Conservation (phyloP, 2,797 vertebrate species). For the Morelia viridis region DNA sequence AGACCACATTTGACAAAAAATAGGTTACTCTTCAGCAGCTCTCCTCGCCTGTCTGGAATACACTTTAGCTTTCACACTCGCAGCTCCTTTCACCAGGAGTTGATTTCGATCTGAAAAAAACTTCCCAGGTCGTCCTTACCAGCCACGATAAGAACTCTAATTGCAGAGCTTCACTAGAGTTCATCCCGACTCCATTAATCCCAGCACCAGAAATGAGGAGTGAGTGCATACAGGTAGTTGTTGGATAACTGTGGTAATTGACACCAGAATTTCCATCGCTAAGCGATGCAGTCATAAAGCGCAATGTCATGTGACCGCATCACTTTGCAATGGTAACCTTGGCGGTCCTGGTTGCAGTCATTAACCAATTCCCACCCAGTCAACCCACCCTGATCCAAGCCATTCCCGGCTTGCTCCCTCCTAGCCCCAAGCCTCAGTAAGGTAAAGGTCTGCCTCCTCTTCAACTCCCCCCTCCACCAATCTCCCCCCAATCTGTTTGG, state of each 20-base stretch:
- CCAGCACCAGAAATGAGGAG: too few species aligned
- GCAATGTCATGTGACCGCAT: not conserved
- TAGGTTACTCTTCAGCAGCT: not conserved
- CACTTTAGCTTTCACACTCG: too few species aligned
- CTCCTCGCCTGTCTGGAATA: too few species aligned
- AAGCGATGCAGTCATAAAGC: not conserved
- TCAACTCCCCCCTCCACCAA: not conserved
- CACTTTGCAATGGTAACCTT: not conserved
- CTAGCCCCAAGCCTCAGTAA: not conserved
- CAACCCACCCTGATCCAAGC: not conserved
- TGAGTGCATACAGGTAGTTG: not conserved
- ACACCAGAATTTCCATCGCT: not conserved
- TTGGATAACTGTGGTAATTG: not conserved
- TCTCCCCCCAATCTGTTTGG: not conserved
- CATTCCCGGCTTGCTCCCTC: not conserved
- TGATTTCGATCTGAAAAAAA: too few species aligned
- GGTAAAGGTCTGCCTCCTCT: not conserved
- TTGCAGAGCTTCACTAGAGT: too few species aligned
- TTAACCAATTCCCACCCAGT: not conserved
- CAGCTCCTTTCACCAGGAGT: too few species aligned
- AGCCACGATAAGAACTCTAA: too few species aligned
- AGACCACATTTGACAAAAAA: not conserved
- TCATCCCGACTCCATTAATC: too few species aligned
- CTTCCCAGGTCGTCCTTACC: too few species aligned
- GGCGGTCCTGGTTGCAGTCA: not conserved